Evolutionary conservation across 1,140 invertebrate species (phyloP).

Genomic region (Lordiphosa collinella): DNA sequence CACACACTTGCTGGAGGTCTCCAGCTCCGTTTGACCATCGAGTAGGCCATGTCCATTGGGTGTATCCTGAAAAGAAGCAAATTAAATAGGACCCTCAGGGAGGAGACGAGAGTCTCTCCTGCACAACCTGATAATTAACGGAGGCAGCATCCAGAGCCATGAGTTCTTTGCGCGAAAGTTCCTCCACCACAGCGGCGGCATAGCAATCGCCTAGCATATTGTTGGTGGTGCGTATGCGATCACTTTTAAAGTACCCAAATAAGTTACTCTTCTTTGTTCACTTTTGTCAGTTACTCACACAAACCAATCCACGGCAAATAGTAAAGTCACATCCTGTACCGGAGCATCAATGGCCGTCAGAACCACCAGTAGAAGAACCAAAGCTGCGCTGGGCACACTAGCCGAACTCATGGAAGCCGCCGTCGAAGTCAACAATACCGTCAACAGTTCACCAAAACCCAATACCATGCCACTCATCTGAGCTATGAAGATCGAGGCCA

Average conservation of each 20-base stretch:
- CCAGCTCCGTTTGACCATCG: constrained; percentile 73
- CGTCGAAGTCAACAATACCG: constrained; percentile 93
- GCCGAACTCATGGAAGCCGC: constrained; percentile 95
- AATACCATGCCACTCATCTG: constrained; percentile 92
- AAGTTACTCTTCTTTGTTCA: not conserved
- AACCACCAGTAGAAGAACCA: constrained; percentile 91
- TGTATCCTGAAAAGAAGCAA: constrained; percentile 48
- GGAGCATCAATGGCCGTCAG: constrained; percentile 92
- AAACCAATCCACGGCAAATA: constrained; percentile 95
- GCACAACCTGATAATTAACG: constrained; percentile 81
- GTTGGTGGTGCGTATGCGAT: constrained; percentile 92
- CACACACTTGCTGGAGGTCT: constrained; percentile 45
- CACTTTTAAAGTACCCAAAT: constrained; percentile 81
- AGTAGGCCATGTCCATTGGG: constrained; percentile 65
- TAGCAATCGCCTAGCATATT: constrained; percentile 95
- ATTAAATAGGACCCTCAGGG: not conserved
- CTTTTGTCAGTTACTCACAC: constrained; percentile 85
- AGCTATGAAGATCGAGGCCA: constrained; percentile 94
- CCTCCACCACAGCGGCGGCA: constrained; percentile 91
- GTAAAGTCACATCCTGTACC: constrained; percentile 88
- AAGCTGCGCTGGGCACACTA: constrained; percentile 94
- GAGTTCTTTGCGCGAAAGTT: constrained; percentile 89
- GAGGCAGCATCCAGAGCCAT: constrained; percentile 86
- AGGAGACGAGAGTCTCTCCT: not conserved
- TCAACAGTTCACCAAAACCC: constrained; percentile 88